phyloP scores from a whole-genome alignment of 2,888 invertebrate species.

The Blastobasis lacticolella region DNA sequence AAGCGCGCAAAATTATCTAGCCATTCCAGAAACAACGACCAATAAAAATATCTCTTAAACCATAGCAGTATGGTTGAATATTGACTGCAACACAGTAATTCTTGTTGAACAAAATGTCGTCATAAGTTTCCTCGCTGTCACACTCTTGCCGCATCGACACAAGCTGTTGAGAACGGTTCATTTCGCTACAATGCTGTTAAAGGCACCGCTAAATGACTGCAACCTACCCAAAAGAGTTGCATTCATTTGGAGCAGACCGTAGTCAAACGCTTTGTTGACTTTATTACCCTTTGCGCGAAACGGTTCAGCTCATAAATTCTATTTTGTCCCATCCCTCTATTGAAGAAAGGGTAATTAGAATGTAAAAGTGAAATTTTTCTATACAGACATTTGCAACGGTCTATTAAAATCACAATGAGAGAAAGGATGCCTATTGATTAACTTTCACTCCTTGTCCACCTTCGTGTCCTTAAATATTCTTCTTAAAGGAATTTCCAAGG shows the following conservation, averaged over 20 bases:
- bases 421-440: conserved; percentile 32
- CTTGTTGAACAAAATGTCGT: no score
- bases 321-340: conserved; percentile 34
- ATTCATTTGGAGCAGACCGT: conserved; percentile 49
- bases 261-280: conserved; percentile 31
- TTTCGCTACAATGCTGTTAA: conserved; percentile 43
- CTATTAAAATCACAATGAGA: conserved; percentile 33
- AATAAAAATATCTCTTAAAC: no score
- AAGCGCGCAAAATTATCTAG: no score
- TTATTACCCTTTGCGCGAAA: conserved; percentile 46
- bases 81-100: no score
- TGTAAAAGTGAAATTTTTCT: conserved; percentile 66
- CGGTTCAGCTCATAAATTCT: conserved; percentile 52
- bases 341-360: conserved; percentile 59
- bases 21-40: no score
- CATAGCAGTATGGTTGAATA: no score
- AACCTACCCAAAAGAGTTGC: conserved; percentile 46
- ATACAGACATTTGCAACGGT: conserved; percentile 49
- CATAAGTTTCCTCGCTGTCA: no score
- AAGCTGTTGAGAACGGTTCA: conserved; percentile 43
- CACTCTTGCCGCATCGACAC: conserved; percentile 45
- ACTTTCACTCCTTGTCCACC: conserved; percentile 60
- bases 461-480: no score
- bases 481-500: no score
- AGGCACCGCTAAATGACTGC: conserved; percentile 52